Base-by-base conservation (phyloP, 2,113 vertebrate species). In the Lepus americanus region DNA sequence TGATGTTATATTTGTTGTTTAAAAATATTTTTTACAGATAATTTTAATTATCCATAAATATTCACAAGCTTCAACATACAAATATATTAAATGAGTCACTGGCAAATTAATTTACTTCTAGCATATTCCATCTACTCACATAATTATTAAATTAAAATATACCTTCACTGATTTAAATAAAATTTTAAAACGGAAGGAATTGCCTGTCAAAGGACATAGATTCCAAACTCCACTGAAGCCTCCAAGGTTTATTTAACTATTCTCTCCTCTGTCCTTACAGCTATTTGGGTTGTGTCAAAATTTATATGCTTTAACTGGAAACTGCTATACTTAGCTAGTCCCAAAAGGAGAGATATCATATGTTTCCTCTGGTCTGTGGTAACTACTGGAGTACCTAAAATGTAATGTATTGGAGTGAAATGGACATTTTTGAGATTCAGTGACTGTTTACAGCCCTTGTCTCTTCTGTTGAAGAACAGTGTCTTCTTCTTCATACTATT, bases 21-120 rank as follows among this genome's bases (percentile, higher is more conserved):
- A 20, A 82, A 87, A 53, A 89, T 36, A 6, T 9, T 74, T 66
- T 70, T 29, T 23, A 39, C 93, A 94, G 36, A 31, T 9, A 64
- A 84, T 80, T 90, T 78, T 66, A 94, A 84, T 94, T 63, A 85
- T 27, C 84, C 61, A 77, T 36, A 72, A 82, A 49, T 89, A 77
- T 72, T 89, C 69, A 92, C 17, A 85, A 80, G 33, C 55, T 87
- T 92, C 53, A 13, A 66, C 13, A 89, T 39, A 51, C 9, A 76
- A 63, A 61, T 70, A 88, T 17, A 49, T 86, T 91, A 93, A 59
- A 63, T 33, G 39, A 92, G 29, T 87, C 81, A 92, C 93, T 89
- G 74, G 39, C 3, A 86, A 86, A 82, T 82, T 69, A 72, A 55
- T 59, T 90, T 55, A 79, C 44, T 81, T 90, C 82, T 36, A 83